Evolutionary conservation across 2,888 invertebrate genomes (phyloP), one percentile per base, ranked within the genome.

Genomic region (Ditylenchus weischeri): DNA sequence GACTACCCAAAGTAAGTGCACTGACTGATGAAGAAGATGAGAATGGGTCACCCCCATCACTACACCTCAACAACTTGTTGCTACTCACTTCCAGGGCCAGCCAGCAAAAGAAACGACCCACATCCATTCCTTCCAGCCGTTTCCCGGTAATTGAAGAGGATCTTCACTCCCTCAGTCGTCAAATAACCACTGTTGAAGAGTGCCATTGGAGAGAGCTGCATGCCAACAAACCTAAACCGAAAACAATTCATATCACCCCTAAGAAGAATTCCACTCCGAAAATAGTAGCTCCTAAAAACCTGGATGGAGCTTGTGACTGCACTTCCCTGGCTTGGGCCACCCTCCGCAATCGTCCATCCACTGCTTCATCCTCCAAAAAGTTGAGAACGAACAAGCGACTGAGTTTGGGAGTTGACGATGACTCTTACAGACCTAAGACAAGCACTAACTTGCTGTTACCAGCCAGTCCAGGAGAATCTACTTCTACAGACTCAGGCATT

Each of bases 261-360:
- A 29, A 29, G 7, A 54, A 29, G 29, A 54, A 54, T 54, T 54
- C 54, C n/a, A 54, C 23, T 21, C 21, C 54, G 2, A 54, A 54
- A 29, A 11, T 54, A 21, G 10, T 23, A 54, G 21, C 54, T n/a
- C 15, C 10, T 10, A 21, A 29, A 23, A 29, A 18, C n/a, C 11
- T 54, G 11, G 54, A 54, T 54, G 68, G 67, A 35, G 74, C 74
- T 57, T 72, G 72, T 54, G 71, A 72, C 48, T 72, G 72, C 57
- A 75, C 74, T 43, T 65, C 74, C 19, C 48, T 72, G n/a, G 72
- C 72, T 23, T 72, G 65, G 62, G 70, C 70, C 23, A 57, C 70
- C 18, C 54, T 70, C 19, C 48, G 71, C 21, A 50, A 36, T 47
- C 59, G 38, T 36, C 70, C 54, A 10, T 54, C 54, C n/a, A 54